phyloP scores from a whole-genome alignment of 2,797 vertebrate genomes.

The Petrocephalus schoutedeni region DNA sequence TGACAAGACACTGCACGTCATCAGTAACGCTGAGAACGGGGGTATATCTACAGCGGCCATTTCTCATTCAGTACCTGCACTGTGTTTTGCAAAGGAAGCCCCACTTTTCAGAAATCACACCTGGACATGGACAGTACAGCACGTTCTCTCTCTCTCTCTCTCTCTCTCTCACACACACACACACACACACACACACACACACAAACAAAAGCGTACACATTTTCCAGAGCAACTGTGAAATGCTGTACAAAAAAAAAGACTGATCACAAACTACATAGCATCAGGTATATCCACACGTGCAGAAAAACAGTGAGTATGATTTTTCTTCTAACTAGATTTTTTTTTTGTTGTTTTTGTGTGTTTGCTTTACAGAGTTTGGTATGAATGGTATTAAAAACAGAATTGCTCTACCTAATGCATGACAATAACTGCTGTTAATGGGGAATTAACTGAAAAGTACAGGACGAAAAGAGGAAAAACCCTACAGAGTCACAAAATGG shows the following conservation, averaged over 20 bases:
- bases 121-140: conserved; percentile 57
- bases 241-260: conserved; percentile 23
- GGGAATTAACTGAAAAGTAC: conserved; percentile 51
- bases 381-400: conserved; percentile 56
- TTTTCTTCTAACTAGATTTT: conserved; percentile 46
- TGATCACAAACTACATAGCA: conserved; percentile 18
- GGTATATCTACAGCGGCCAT: conserved; percentile 46
- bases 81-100: conserved; percentile 77
- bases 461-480: conserved; percentile 26
- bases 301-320: conserved; percentile 19
- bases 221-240: conserved; percentile 42
- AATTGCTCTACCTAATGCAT: conserved; percentile 52
- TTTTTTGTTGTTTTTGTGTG: conserved; percentile 41
- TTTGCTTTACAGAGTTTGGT: conserved; percentile 53
- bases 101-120: conserved; percentile 69
- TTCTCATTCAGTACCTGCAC: conserved; percentile 60
- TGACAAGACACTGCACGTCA: neutral
- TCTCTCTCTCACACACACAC: conserved; percentile 49
- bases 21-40: neutral
- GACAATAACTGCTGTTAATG: conserved; percentile 50
- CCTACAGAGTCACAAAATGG: conserved; percentile 22
- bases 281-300: conserved; percentile 17
- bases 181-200: conserved; percentile 53
- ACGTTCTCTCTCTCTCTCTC: conserved; percentile 30
- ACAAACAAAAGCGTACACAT: conserved; percentile 54